A percentile compares a stretch with the other conserved stretches of the same genome.
These are phyloP conservation scores for Saturnia pavonia DNA, from an alignment of 2,888 invertebrate species.

Conservation along the genomic window DNA sequence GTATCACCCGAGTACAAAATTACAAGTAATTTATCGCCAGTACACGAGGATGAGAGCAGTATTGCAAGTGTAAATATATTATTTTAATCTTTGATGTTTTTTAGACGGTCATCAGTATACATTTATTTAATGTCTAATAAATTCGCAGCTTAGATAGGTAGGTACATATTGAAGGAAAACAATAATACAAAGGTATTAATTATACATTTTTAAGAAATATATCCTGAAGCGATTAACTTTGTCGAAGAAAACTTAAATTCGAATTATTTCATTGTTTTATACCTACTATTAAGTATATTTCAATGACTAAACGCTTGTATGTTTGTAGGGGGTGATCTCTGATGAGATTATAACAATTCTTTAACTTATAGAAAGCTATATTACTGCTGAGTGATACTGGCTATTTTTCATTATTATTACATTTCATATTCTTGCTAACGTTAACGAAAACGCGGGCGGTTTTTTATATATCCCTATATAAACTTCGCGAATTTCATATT, in stretches of 20 bases:
- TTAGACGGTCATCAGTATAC: conserved; percentile 19
- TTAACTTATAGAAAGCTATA: too few species aligned
- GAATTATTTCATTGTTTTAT: neutral
- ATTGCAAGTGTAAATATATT: conserved; percentile 47
- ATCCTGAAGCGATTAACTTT: neutral
- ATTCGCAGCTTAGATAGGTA: neutral
- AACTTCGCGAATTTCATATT: neutral
- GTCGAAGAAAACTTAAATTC: neutral
- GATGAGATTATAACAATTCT: too few species aligned
- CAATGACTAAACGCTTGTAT: too few species aligned
- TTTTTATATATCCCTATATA: neutral
- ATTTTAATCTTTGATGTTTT: conserved; percentile 26
- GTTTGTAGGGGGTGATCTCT: too few species aligned
- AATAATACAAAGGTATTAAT: neutral
- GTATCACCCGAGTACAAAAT: conserved; percentile 80
- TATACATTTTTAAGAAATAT: neutral
- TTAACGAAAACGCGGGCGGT: neutral
- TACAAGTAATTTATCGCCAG: conserved; percentile 79
- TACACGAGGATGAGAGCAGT: conserved; percentile 43
- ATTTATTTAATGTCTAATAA: conserved; percentile 3
- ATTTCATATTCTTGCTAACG: too few species aligned
- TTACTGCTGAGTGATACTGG: too few species aligned
- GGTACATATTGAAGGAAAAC: neutral
- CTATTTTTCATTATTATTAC: too few species aligned
- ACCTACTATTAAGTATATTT: too few species aligned